phyloP scores from a whole-genome alignment of 2,113 vertebrate genomes.

The Alces alces region DNA sequence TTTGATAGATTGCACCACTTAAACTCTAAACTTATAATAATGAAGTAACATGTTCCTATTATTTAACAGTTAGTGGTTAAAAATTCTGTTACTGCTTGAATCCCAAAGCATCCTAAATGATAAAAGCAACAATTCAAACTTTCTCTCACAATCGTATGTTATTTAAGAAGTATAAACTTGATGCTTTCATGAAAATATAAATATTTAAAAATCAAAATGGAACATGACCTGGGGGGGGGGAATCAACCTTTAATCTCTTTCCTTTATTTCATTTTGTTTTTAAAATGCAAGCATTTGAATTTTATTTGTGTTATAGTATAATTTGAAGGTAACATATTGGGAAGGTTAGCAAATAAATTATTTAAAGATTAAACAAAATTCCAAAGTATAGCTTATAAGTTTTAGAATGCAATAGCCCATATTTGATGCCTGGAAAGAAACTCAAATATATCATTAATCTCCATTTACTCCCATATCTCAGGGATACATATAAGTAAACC shows the following conservation, averaged over 20 bases:
- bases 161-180: background rate
- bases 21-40: background rate
- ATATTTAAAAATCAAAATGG: constrained; percentile 9
- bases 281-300: background rate
- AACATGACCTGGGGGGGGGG: background rate
- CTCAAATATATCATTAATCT: constrained; percentile 53
- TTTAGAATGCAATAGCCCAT: background rate
- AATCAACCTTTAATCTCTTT: background rate
- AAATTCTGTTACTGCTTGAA: background rate
- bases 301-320: background rate
- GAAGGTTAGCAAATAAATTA: background rate
- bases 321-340: background rate
- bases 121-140: background rate
- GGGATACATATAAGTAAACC: constrained; percentile 32
- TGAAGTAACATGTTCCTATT: background rate
- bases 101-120: background rate
- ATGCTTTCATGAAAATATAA: constrained; percentile 3
- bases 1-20: background rate
- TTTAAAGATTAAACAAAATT: constrained; percentile 10
- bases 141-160: background rate
- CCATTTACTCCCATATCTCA: constrained; percentile 39
- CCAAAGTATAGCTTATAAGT: background rate
- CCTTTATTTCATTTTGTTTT: background rate
- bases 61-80: background rate
- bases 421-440: constrained; percentile 36